A percentile compares a stretch with the other conserved stretches of the same genome.
These are phyloP conservation scores for Caretta caretta DNA, from an alignment of 2,113 vertebrate genomes.

Conservation along the genomic window DNA sequence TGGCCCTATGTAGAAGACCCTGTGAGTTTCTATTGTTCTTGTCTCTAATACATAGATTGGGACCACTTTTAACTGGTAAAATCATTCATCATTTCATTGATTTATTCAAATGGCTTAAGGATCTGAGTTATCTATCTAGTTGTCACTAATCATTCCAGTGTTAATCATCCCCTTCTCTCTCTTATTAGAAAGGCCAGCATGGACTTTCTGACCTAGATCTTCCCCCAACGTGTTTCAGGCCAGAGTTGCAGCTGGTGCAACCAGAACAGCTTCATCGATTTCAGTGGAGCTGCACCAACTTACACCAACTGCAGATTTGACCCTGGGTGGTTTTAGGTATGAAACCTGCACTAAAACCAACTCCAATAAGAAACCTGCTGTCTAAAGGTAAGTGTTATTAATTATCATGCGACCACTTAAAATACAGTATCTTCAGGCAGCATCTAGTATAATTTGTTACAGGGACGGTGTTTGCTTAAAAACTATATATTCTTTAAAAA, in stretches of 20 bases:
- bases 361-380: neutral
- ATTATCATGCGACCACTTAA: constrained; percentile 1
- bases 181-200: neutral
- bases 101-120: neutral
- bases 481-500: constrained; percentile 41
- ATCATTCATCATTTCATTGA: neutral
- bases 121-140: neutral
- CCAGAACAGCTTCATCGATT: neutral
- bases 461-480: neutral
- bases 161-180: neutral
- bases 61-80: neutral
- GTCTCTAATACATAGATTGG: neutral
- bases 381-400: neutral
- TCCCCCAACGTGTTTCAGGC: neutral
- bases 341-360: neutral
- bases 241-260: neutral
- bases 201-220: neutral
- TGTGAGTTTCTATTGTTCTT: neutral
- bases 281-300: neutral
- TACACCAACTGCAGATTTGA: neutral
- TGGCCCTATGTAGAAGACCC: neutral
- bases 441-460: neutral
- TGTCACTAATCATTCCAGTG: neutral
- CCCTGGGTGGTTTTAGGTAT: neutral
- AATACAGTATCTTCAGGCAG: neutral